Percentiles rank a stretch among this genome's conserved stretches.
These are phyloP conservation scores for Dendrolimus pini DNA, from an alignment of 2,888 invertebrate genomes.

Conservation along the genomic window DNA sequence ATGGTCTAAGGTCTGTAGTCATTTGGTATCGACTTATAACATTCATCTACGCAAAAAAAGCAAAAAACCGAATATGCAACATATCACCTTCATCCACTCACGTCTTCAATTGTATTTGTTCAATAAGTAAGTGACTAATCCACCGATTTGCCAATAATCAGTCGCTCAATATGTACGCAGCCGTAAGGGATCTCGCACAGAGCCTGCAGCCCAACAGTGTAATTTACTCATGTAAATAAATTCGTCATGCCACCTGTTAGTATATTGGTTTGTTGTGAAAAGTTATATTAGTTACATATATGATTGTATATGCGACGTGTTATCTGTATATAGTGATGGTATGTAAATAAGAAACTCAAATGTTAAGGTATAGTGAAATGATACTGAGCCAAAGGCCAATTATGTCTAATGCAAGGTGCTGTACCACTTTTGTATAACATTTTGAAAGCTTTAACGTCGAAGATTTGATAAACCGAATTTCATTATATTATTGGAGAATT, in stretches of 20 bases:
- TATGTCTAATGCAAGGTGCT: conserved; percentile 64
- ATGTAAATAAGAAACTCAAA: conserved; percentile 54
- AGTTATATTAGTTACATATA: conserved; percentile 15
- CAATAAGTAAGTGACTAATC: no score
- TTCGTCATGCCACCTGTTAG: conserved; percentile 43
- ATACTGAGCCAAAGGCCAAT: conserved; percentile 68
- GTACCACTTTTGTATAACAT: conserved; percentile 46
- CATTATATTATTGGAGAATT: conserved; percentile 6
- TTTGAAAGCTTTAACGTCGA: conserved; percentile 52
- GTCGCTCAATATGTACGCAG: no score
- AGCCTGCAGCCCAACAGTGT: no score
- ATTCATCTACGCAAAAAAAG: no score
- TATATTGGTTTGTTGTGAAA: conserved; percentile 18
- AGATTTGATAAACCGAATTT: conserved; percentile 45
- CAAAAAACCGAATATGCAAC: no score
- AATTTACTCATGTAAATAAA: conserved; percentile 30
- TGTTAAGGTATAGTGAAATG: conserved; percentile 15
- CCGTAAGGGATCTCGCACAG: no score
- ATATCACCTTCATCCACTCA: no score
- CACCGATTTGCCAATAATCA: no score
- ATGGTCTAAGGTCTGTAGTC: no score
- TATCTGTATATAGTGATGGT: conserved; percentile 33
- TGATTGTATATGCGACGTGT: conserved; percentile 17
- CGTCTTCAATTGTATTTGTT: no score
- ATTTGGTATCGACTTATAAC: no score